Evolutionary conservation across 1,140 invertebrate species (phyloP).

Genomic region (Prorops nasuta): DNA sequence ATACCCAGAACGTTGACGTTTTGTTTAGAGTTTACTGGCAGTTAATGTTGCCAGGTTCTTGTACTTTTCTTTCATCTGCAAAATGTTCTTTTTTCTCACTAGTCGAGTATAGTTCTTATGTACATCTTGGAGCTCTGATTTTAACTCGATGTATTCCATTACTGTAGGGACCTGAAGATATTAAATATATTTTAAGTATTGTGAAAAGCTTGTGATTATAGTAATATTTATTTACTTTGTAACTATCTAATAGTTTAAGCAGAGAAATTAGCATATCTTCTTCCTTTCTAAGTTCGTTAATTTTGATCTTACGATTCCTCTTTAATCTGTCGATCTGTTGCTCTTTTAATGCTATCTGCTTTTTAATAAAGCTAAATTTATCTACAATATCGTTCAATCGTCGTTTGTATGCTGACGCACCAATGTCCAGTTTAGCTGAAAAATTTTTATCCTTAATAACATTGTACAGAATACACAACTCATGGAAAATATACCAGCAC

Average conservation of each 20-base stretch:
- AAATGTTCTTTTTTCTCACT: slow-evolving; percentile 53
- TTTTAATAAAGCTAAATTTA: slow-evolving; percentile 29
- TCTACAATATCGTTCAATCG: not conserved
- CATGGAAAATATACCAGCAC: slow-evolving; percentile 41
- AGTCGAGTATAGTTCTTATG: slow-evolving; percentile 54
- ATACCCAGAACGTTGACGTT: too few species aligned
- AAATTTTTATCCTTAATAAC: not conserved
- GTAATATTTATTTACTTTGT: slow-evolving; percentile 40
- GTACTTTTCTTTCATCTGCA: slow-evolving; percentile 24
- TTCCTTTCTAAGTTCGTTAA: slow-evolving; percentile 39
- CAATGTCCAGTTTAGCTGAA: not conserved
- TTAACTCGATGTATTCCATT: slow-evolving; percentile 58
- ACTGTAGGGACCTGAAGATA: slow-evolving; percentile 53
- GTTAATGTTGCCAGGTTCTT: too few species aligned
- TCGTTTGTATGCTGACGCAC: not conserved
- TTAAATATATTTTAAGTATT: not conserved
- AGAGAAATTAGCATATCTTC: slow-evolving; percentile 41
- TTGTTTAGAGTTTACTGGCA: too few species aligned
- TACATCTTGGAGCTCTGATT: slow-evolving; percentile 54
- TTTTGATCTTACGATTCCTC: slow-evolving; percentile 17
- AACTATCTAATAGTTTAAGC: slow-evolving; percentile 40
- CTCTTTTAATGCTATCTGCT: slow-evolving; percentile 24
- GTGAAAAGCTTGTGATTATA: too few species aligned
- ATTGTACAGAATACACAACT: not conserved
- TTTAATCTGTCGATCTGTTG: slow-evolving; percentile 25